These are phyloP conservation scores for Microchrysa polita DNA, from an alignment of 2,888 invertebrate genomes.

Conservation along the genomic window DNA sequence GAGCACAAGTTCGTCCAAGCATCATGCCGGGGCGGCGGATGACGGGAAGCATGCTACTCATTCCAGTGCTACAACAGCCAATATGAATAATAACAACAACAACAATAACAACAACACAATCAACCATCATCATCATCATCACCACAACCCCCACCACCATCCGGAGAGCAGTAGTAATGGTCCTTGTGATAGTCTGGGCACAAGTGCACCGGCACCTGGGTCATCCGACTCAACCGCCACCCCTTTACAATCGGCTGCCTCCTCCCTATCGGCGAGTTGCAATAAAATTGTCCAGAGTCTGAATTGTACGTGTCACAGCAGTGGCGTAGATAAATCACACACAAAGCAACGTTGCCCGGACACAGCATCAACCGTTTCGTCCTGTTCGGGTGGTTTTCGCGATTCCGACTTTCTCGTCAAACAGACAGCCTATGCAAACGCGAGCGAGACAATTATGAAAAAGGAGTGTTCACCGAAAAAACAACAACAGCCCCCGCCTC, in stretches of 20 bases:
- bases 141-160: neutral
- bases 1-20: conserved; percentile 38
- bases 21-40: neutral
- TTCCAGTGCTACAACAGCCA: neutral
- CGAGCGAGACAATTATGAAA: neutral
- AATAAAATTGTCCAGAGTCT: conserved; percentile 47
- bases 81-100: conserved; percentile 36
- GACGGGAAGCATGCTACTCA: conserved; percentile 16
- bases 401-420: conserved; percentile 53
- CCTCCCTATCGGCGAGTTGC: conserved; percentile 27
- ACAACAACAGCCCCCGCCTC: neutral
- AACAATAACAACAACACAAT: conserved; percentile 28
- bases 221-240: neutral
- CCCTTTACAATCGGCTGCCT: neutral
- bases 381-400: conserved; percentile 65
- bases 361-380: conserved; percentile 54
- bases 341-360: conserved; percentile 26
- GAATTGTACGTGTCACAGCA: conserved; percentile 37
- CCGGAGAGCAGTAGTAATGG: neutral
- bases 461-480: neutral
- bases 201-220: neutral
- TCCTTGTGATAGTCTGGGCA: too few species aligned
- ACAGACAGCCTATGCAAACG: conserved; percentile 18
- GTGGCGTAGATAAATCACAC: neutral
- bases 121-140: neutral